Conservation (phyloP, 1,140 invertebrate genomes). For the Popillia japonica region DNA sequence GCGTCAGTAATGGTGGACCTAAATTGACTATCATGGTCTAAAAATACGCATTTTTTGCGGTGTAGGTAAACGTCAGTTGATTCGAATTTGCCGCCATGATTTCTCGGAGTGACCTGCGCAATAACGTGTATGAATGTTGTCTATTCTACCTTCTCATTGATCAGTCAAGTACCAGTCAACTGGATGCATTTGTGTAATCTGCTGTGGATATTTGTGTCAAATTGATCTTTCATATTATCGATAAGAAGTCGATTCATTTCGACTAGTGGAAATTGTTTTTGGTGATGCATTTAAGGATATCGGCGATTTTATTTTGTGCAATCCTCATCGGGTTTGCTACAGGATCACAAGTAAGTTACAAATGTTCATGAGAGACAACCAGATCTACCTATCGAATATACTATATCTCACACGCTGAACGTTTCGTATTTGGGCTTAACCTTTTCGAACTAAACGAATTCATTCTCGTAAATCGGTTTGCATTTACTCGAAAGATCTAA, state of each 20-base stretch:
- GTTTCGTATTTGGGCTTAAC: conserved; percentile 39
- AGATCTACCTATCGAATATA: too few relatives aligned
- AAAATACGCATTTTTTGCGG: not conserved
- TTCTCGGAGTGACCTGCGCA: not conserved
- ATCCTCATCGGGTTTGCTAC: conserved; percentile 53
- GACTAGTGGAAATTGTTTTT: conserved; percentile 51
- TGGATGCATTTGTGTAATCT: conserved; percentile 51
- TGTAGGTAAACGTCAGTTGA: too few relatives aligned
- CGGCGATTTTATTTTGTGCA: conserved; percentile 53
- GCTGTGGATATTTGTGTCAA: conserved; percentile 52
- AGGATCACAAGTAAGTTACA: conserved; percentile 52
- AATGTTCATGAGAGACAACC: conserved; percentile 41
- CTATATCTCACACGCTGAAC: too few relatives aligned
- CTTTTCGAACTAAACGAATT: conserved; percentile 23
- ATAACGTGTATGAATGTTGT: conserved; percentile 32
- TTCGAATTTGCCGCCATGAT: conserved; percentile 6
- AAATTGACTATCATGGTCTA: not conserved
- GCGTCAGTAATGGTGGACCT: not conserved
- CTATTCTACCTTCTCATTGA: conserved; percentile 46
- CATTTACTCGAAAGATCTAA: conserved; percentile 4
- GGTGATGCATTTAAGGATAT: conserved; percentile 58
- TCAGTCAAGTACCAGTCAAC: too few relatives aligned
- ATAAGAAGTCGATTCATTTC: conserved; percentile 47
- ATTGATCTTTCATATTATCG: conserved; percentile 47
- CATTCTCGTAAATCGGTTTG: conserved; percentile 16